A percentile compares a stretch with the other conserved stretches of the same genome.
phyloP scores from a whole-genome alignment of 2,113 vertebrate species.

The Nibea albiflora region DNA sequence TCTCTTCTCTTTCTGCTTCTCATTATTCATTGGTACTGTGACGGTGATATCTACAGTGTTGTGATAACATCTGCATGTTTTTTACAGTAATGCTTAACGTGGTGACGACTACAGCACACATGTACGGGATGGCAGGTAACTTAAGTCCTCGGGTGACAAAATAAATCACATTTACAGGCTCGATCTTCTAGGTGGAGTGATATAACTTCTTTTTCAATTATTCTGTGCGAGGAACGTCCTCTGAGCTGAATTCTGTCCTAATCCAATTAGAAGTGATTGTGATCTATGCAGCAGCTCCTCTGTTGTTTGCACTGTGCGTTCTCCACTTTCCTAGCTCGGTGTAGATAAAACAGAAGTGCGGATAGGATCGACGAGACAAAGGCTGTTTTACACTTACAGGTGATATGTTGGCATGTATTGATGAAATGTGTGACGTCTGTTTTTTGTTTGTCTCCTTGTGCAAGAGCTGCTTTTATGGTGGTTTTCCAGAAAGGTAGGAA shows the following conservation, averaged over 20 bases:
- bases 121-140: conserved; percentile 4
- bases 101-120: conserved; percentile 37
- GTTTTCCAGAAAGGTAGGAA: conserved; percentile 89
- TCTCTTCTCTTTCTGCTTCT: not conserved
- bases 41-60: conserved; percentile 49
- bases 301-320: not conserved
- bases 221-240: conserved; percentile 13
- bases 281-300: conserved; percentile 4
- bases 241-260: conserved; percentile 34
- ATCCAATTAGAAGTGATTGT: conserved; percentile 33
- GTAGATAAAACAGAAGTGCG: conserved; percentile 26
- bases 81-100: conserved; percentile 8
- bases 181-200: conserved; percentile 16
- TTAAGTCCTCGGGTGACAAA: conserved; percentile 10
- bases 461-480: conserved; percentile 72
- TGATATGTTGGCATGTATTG: conserved; percentile 36
- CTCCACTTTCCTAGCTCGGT: not conserved
- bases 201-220: not conserved
- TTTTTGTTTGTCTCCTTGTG: not conserved
- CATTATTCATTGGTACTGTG: conserved; percentile 15
- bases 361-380: conserved; percentile 25
- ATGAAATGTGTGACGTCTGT: conserved; percentile 14
- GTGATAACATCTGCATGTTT: conserved; percentile 31
- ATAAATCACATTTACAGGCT: conserved; percentile 41
- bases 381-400: conserved; percentile 48